Evolutionary conservation across 2,113 vertebrate genomes (phyloP).

Genomic region (Muscicapa adusta): DNA sequence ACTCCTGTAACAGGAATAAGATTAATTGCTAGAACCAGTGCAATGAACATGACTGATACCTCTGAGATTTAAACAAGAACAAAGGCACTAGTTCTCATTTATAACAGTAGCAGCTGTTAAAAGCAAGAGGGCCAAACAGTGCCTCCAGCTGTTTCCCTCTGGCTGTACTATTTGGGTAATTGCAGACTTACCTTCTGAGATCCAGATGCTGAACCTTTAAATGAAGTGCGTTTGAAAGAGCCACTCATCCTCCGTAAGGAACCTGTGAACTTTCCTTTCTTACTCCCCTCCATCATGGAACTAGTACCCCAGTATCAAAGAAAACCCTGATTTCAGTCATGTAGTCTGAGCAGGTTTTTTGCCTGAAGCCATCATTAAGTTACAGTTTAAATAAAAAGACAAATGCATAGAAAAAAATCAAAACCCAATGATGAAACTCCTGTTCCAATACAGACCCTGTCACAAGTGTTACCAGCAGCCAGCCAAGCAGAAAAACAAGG

Average conservation of each 20-base stretch:
- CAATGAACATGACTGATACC: not conserved
- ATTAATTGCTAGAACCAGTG: not conserved
- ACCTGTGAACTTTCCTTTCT: slow-evolving; percentile 56
- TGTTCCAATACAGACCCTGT: not conserved
- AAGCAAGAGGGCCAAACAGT: not conserved
- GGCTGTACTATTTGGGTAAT: not conserved
- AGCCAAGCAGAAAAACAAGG: slow-evolving; percentile 75
- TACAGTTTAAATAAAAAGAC: not conserved
- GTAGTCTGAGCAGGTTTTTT: not conserved
- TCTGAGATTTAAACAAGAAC: not conserved
- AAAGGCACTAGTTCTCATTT: not conserved
- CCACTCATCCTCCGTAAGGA: slow-evolving; percentile 77
- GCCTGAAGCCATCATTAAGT: not conserved
- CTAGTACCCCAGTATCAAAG: not conserved
- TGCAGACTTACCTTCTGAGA: slow-evolving; percentile 90
- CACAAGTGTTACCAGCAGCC: slow-evolving; percentile 47
- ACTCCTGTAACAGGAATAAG: not conserved
- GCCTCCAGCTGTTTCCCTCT: not conserved
- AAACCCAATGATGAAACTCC: not conserved
- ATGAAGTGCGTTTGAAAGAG: slow-evolving; percentile 84
- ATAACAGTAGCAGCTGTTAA: not conserved
- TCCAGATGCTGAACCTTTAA: slow-evolving; percentile 87
- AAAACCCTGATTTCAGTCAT: slow-evolving; percentile 5
- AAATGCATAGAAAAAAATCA: not conserved
- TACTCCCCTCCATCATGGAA: slow-evolving; percentile 62